Conservation (phyloP, 1,140 invertebrate species). For the Danaus melanippus region DNA sequence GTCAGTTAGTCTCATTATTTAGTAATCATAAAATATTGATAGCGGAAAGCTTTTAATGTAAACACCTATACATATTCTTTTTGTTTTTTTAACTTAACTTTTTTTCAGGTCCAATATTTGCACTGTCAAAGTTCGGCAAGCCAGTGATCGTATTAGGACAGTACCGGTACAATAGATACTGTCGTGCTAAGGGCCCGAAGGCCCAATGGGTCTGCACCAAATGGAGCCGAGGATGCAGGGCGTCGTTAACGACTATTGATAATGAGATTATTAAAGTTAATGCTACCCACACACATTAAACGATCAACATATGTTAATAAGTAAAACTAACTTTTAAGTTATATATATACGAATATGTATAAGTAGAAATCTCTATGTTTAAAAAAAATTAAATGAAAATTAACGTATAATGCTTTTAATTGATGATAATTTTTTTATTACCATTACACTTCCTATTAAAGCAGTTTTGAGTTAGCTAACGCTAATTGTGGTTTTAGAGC, state of each 20-base stretch:
- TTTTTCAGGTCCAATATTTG: slow-evolving; percentile 25
- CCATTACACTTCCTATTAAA: too few relatives aligned
- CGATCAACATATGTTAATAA: too few relatives aligned
- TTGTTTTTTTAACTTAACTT: neutral
- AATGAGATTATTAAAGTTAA: slow-evolving; percentile 27
- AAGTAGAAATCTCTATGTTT: too few relatives aligned
- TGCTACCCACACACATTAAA: slow-evolving; percentile 31
- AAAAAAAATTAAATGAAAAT: too few relatives aligned
- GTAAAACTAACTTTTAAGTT: too few relatives aligned
- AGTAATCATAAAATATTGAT: too few relatives aligned
- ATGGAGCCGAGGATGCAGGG: slow-evolving; percentile 34
- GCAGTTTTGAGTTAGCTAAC: too few relatives aligned
- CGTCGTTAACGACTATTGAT: slow-evolving; percentile 28
- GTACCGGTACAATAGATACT: slow-evolving; percentile 30
- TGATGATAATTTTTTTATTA: too few relatives aligned
- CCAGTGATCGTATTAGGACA: slow-evolving; percentile 28
- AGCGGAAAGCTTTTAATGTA: too few relatives aligned
- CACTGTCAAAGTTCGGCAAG: slow-evolving; percentile 27
- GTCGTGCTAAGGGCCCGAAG: slow-evolving; percentile 27
- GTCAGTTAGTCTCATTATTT: too few relatives aligned
- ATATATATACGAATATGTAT: too few relatives aligned
- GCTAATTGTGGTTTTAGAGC: slow-evolving; percentile 3
- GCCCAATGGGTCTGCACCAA: slow-evolving; percentile 35
- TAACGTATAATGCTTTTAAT: too few relatives aligned
- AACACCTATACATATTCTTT: neutral